Evolutionary conservation across 2,113 vertebrate species (phyloP).

Genomic region (Burhinus bistriatus): DNA sequence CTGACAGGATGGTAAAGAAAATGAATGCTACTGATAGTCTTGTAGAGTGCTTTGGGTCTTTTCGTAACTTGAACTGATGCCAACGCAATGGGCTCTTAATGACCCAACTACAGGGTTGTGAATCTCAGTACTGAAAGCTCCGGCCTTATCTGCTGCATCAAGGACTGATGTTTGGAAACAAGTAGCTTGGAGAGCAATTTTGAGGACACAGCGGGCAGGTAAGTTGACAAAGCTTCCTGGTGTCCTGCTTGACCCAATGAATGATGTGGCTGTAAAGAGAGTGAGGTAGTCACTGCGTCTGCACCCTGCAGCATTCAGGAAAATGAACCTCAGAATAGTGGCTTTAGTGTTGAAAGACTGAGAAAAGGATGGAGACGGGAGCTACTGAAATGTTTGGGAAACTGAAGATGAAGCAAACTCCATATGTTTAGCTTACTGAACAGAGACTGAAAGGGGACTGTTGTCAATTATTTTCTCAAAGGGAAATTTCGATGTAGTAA

Average conservation of each 20-base stretch:
- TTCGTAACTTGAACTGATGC: neutral
- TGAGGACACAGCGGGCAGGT: neutral
- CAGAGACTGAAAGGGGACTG: neutral
- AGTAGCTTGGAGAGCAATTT: neutral
- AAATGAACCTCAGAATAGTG: neutral
- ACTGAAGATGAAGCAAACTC: neutral
- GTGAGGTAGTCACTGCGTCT: neutral
- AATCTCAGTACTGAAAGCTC: neutral
- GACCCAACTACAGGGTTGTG: neutral
- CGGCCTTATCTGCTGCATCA: neutral
- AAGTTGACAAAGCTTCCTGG: neutral
- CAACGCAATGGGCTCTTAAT: neutral
- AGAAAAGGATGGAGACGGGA: neutral
- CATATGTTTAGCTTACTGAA: neutral
- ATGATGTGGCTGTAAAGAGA: neutral
- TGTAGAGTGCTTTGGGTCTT: neutral
- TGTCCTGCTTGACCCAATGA: neutral
- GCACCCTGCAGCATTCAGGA: neutral
- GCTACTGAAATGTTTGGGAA: neutral
- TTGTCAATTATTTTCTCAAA: conserved; percentile 12
- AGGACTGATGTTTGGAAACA: neutral
- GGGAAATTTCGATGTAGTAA: neutral
- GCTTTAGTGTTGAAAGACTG: neutral
- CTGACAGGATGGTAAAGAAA: conserved; percentile 13
- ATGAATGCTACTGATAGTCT: neutral